Percentiles rank a stretch among this genome's conserved stretches.
Conservation (phyloP, 2,888 invertebrate genomes). For the Neoascia interrupta region DNA sequence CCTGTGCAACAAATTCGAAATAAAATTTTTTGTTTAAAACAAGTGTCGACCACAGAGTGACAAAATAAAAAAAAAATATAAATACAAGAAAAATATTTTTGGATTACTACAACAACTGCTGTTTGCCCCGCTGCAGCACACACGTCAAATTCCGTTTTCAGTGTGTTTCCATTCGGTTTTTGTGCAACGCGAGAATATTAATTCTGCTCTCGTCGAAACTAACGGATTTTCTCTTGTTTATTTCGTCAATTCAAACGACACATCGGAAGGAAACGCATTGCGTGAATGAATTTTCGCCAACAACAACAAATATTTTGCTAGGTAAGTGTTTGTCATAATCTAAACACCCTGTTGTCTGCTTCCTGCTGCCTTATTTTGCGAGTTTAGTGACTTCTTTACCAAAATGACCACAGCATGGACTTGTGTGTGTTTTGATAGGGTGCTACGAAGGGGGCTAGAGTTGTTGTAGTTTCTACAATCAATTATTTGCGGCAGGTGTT, state of each 20-base stretch:
- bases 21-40: slow-evolving; percentile 12
- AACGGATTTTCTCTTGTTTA: slow-evolving; percentile 36
- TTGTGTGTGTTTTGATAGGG: background rate
- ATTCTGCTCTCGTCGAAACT: slow-evolving; percentile 13
- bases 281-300: slow-evolving; percentile 40
- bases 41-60: slow-evolving; percentile 32
- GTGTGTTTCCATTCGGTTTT: background rate
- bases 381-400: background rate
- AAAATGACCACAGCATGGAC: background rate
- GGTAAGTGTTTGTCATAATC: slow-evolving; percentile 24
- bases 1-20: slow-evolving; percentile 31
- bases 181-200: background rate
- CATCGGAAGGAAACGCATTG: slow-evolving; percentile 30
- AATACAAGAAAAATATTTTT: slow-evolving; percentile 40
- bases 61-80: background rate
- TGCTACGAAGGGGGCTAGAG: background rate
- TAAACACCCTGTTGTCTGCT: too few relatives aligned
- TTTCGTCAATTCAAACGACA: background rate
- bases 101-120: slow-evolving; percentile 56
- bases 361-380: too few relatives aligned
- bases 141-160: slow-evolving; percentile 40
- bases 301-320: slow-evolving; percentile 35
- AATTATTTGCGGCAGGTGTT: slow-evolving; percentile 54
- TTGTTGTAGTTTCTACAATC: too few relatives aligned
- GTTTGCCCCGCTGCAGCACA: slow-evolving; percentile 31